These are phyloP conservation scores for Pholis gunnellus DNA, from an alignment of 2,113 vertebrate species.

Conservation along the genomic window DNA sequence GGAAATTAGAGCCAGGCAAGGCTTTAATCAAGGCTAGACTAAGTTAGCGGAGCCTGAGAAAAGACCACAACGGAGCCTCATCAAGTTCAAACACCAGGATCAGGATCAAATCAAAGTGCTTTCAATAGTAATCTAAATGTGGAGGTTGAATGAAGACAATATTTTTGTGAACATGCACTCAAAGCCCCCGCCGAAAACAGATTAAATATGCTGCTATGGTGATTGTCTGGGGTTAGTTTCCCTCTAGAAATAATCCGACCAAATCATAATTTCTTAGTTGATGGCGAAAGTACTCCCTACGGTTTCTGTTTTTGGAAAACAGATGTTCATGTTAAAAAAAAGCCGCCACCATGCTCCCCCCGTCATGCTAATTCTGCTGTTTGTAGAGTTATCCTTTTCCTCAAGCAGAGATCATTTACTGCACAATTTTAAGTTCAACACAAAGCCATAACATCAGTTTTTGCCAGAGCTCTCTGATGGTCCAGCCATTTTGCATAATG, in stretches of 20 bases:
- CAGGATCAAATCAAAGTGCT: not conserved
- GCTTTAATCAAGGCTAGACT: conserved; percentile 21
- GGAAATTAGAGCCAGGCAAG: not conserved
- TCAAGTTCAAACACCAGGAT: conserved; percentile 12
- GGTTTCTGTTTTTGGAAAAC: conserved; percentile 13
- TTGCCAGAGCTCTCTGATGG: not conserved
- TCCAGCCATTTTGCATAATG: not conserved
- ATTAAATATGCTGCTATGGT: not conserved
- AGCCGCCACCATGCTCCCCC: not conserved
- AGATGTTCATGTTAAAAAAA: not conserved
- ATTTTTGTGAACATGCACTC: conserved; percentile 3
- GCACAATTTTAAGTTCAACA: not conserved
- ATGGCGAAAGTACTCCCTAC: not conserved
- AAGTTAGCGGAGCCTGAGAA: not conserved
- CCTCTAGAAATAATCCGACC: not conserved
- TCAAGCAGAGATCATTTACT: not conserved
- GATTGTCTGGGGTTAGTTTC: not conserved
- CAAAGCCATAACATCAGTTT: conserved; percentile 1
- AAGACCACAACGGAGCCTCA: conserved; percentile 16
- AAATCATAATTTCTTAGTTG: not conserved
- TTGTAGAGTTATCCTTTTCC: not conserved
- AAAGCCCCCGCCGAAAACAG: not conserved
- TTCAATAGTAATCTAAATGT: not conserved
- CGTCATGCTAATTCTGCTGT: not conserved
- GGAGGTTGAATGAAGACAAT: conserved; percentile 19